These are phyloP conservation scores for Phasianus colchicus DNA, from an alignment of 2,113 vertebrate genomes.

Conservation along the genomic window DNA sequence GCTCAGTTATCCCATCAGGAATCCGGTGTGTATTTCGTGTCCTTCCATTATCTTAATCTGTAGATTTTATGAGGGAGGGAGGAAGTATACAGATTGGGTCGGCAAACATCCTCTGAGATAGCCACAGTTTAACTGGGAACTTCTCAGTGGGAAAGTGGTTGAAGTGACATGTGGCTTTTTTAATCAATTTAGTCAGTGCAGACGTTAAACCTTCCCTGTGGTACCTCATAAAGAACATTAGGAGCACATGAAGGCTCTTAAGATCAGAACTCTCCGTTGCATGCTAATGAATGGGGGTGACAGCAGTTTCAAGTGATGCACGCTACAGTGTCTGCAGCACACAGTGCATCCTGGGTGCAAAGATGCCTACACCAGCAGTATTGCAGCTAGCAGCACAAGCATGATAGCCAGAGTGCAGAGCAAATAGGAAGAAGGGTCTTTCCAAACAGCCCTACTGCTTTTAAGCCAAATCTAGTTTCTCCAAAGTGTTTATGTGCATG, in stretches of 20 bases:
- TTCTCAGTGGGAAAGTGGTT: not conserved
- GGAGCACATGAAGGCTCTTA: not conserved
- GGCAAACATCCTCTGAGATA: not conserved
- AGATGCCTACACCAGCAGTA: not conserved
- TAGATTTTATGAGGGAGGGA: not conserved
- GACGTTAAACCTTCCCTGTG: not conserved
- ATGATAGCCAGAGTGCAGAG: rapidly evolving
- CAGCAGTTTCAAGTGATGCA: not conserved
- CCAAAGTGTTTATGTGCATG: not conserved
- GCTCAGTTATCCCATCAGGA: not conserved
- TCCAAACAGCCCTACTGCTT: not conserved
- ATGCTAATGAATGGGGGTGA: not conserved
- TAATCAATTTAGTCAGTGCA: not conserved
- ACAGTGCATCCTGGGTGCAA: not conserved
- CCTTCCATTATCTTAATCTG: slow-evolving; percentile 1
- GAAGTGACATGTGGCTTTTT: slow-evolving; percentile 1
- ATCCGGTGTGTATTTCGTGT: not conserved
- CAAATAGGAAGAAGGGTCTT: not conserved
- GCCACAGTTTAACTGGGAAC: not conserved
- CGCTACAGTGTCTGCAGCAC: not conserved
- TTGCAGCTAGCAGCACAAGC: not conserved
- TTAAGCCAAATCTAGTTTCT: not conserved
- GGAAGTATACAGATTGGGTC: not conserved
- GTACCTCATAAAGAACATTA: not conserved
- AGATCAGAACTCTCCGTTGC: not conserved